Conservation (phyloP, 92 coral and sea anemone species). For the Porites rus region DNA sequence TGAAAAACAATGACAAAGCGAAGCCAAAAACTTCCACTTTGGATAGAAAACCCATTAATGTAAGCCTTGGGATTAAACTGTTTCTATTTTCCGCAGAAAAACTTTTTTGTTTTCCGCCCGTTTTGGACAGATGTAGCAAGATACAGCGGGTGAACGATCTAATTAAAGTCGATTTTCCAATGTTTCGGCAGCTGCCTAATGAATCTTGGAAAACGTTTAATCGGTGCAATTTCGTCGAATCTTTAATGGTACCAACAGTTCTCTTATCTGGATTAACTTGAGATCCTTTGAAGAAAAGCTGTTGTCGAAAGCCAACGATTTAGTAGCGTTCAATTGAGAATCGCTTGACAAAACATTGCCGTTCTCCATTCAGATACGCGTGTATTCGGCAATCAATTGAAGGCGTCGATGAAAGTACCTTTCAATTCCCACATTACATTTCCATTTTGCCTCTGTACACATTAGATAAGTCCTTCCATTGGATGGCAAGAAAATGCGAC, state of each 20-base stretch:
- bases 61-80: not conserved
- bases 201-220: not conserved
- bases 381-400: conserved; percentile 10
- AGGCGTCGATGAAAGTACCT: not conserved
- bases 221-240: conserved; percentile 1
- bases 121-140: not conserved
- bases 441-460: conserved; percentile 28
- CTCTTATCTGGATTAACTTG: not conserved
- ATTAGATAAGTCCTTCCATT: conserved; percentile 15
- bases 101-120: not conserved
- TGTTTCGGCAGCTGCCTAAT: conserved; percentile 37
- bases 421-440: conserved; percentile 13
- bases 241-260: not conserved
- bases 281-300: not conserved
- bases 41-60: conserved; percentile 66
- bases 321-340: not conserved
- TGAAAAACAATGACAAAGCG: conserved; percentile 70
- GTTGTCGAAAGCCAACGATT: not conserved
- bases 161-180: not conserved
- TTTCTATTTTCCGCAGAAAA: not conserved
- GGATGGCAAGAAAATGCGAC: conserved; percentile 32
- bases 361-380: not conserved
- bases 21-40: conserved; percentile 76
- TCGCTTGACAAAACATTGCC: not conserved
- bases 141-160: not conserved